Conservation (phyloP, 1,140 invertebrate genomes). For the Philaenus spumarius region DNA sequence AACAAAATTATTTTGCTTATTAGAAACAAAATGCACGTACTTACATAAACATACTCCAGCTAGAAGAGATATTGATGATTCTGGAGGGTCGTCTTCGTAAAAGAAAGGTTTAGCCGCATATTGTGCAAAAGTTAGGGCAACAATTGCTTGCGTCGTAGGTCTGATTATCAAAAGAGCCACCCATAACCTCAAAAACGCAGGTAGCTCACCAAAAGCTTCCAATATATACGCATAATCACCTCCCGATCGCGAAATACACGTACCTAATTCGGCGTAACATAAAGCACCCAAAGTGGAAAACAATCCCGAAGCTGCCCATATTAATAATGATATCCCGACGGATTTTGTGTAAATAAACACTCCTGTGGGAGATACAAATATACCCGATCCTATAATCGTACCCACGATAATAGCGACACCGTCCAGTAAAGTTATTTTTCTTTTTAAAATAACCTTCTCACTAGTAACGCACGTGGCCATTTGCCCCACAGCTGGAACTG, state of each 20-base stretch:
- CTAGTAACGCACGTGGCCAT: neutral
- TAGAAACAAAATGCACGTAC: too few species aligned
- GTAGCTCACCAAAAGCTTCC: constrained; percentile 79
- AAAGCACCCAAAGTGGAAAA: constrained; percentile 69
- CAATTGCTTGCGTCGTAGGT: constrained; percentile 70
- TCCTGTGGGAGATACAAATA: constrained; percentile 70
- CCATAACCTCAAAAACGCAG: constrained; percentile 84
- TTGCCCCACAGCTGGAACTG: neutral
- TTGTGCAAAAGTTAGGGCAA: constrained; percentile 72
- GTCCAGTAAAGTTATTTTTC: constrained; percentile 76
- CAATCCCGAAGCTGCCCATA: constrained; percentile 66
- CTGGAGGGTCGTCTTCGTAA: constrained; percentile 57
- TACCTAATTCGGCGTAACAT: constrained; percentile 81
- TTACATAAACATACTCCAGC: constrained; percentile 71
- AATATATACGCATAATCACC: constrained; percentile 86
- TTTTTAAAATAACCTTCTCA: constrained; percentile 58
- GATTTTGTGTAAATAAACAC: constrained; percentile 57
- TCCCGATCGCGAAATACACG: constrained; percentile 60
- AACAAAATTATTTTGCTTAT: too few species aligned
- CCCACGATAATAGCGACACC: constrained; percentile 83
- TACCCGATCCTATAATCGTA: constrained; percentile 76
- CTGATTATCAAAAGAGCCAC: constrained; percentile 78
- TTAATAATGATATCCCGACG: constrained; percentile 58
- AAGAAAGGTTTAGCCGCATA: constrained; percentile 81
- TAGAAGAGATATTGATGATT: constrained; percentile 59